These are phyloP conservation scores for Sebastes cheni DNA, from an alignment of 2,797 vertebrate genomes.

Conservation along the genomic window DNA sequence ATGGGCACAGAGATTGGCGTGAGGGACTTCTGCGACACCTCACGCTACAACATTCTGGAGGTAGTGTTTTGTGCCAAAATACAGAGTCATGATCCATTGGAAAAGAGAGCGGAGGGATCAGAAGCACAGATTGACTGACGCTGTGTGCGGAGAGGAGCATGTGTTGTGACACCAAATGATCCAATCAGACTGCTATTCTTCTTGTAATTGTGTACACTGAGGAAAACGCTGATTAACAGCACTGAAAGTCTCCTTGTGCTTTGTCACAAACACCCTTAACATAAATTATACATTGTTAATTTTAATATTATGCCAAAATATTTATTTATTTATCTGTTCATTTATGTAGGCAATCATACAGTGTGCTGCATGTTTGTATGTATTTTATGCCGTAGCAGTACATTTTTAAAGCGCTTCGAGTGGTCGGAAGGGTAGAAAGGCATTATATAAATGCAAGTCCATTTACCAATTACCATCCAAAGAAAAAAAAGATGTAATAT, in stretches of 20 bases:
- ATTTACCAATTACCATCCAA: no score
- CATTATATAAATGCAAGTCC: not conserved
- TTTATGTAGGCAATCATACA: not conserved
- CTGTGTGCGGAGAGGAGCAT: slow-evolving; percentile 30
- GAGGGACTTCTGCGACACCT: slow-evolving; percentile 96
- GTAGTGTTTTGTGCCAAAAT: slow-evolving; percentile 70
- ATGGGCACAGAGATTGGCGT: slow-evolving; percentile 99
- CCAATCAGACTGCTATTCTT: slow-evolving; percentile 25
- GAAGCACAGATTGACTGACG: slow-evolving; percentile 34
- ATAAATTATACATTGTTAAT: not conserved
- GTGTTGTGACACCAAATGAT: slow-evolving; percentile 41
- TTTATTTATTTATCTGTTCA: not conserved
- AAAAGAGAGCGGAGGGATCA: not conserved
- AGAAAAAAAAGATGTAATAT: not conserved
- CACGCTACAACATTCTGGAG: slow-evolving; percentile 97
- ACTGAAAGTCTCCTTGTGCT: not conserved
- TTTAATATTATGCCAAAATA: not conserved
- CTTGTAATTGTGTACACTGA: not conserved
- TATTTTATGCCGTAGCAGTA: not conserved
- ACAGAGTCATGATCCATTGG: not conserved
- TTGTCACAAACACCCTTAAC: not conserved
- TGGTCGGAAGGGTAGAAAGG: not conserved
- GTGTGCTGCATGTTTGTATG: no score
- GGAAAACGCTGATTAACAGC: not conserved
- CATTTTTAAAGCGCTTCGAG: no score